Evolutionary conservation across 2,888 invertebrate genomes (phyloP).

Genomic region (Pomacea canaliculata): DNA sequence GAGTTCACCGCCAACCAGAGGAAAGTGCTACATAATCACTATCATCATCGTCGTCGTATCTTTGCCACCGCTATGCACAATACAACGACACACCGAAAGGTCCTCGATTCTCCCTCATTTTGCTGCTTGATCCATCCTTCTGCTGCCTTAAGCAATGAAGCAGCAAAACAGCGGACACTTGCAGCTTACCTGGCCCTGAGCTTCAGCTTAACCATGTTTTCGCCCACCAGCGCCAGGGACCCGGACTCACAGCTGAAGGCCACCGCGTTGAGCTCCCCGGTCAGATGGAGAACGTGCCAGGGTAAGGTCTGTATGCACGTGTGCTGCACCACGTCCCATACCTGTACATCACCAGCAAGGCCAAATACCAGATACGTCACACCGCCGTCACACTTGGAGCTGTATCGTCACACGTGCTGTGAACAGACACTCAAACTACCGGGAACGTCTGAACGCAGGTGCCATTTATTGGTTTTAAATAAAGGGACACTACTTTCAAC

Average conservation of each 20-base stretch:
- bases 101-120: no score
- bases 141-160: no score
- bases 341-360: slow-evolving; percentile 45
- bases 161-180: background rate
- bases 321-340: slow-evolving; percentile 70
- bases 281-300: slow-evolving; percentile 68
- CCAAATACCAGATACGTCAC: background rate
- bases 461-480: background rate
- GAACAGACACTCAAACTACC: no score
- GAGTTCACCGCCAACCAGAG: no score
- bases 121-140: no score
- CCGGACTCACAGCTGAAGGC: slow-evolving; percentile 64
- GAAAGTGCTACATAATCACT: no score
- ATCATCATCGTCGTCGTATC: no score
- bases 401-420: no score
- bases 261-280: slow-evolving; percentile 67
- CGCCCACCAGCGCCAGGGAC: slow-evolving; percentile 67
- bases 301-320: slow-evolving; percentile 67
- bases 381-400: no score
- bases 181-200: slow-evolving; percentile 64
- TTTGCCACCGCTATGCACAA: no score
- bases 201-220: slow-evolving; percentile 66
- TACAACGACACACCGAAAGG: no score
- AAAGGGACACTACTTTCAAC: background rate
- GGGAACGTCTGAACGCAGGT: background rate